Base-by-base conservation (phyloP, 2,797 vertebrate species). In the Lates japonicus region DNA sequence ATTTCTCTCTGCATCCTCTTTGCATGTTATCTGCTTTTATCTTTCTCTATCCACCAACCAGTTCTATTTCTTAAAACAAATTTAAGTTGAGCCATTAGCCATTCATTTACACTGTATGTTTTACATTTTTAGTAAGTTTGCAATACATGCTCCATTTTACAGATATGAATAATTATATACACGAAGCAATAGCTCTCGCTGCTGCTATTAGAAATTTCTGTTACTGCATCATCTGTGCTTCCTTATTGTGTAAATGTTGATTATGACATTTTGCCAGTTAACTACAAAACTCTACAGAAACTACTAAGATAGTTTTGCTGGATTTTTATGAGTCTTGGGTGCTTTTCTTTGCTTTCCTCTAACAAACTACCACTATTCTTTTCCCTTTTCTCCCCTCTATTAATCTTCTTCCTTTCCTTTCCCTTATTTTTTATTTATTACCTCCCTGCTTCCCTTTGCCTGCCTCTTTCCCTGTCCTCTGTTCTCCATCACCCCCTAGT, bases 401-500 rank as follows among this genome's bases (percentile, higher is more conserved):
- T 72, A 74, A 73, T 65, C 39, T 39, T 35, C 46, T 4, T 42
- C 42, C 29, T 79, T 74, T 76, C 17, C 59, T 61, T 88, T 69
- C 44, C 58, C 20, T 66, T n/a, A n/a, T 33, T 9, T 62, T 68
- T 48, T 51, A n/a, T 74, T 55, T 59, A 12, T 76, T 74, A 29
- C 72, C 58, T 35, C 59, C 49, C 63, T 63, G 20, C 76, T 42
- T 81, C 44, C 39, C 55, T 83, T 80, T 49, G 68, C 69, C 60
- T 67, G 55, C 58, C 22, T 49, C 11, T 41, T 60, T 39, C 22
- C 49, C 10, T 25, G 52, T 49, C 33, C 14, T 76, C 68, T 37
- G 3, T 1, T 55, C 70, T 58, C 41, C 58, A 17, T 74, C 64
- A n/a, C 70, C 70, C 82, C 63, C 57, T 82, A 96, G 95, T 87